Base-by-base conservation (phyloP, 2,888 invertebrate species). In the Caprella mutica region DNA sequence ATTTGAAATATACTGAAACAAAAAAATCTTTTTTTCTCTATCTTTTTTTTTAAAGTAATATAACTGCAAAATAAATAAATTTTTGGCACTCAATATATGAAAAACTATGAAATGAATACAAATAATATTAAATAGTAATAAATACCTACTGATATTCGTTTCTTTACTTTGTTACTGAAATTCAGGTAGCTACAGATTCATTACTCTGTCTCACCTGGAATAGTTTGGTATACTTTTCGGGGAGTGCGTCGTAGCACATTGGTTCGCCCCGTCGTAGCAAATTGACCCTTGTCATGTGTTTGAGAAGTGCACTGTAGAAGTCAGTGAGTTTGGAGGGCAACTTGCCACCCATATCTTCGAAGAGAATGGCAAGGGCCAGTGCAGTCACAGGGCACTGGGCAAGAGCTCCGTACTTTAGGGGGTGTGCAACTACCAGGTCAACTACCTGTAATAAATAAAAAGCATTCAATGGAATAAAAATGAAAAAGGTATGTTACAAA, bases 321-420 rank as follows among this genome's bases (percentile, higher is more conserved):
- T 75, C 74, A 2, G 73, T 70, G 21, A 65, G 56, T 39, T 74
- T 72, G 1, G 70, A 69, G 3, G 74, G 74, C 27, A 75, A 66
- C 53, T 70, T 70, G 29, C 73, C 72, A 6, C 70, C 69, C 24
- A 70, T 70, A 54, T 75, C 75, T 67, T 78, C 77, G 66, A 76
- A 78, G 23, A 77, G 72, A 14, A 76, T 72, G 61, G 77, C 77
- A 23, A 78, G 69, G 65, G 77, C 74, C 35, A 78, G 69, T 71
- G 78, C 77, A 44, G 78, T 77, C 0, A 77, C 71, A 3, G 78
- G 78, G 65, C 77, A 76, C 63, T 76, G 74, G 1, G 76, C 76
- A 30, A 77, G 71, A 6, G 72, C 70, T 63, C 74, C 56, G 35
- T 64, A 64, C 29, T 64, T 64, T n/a, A 58, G 56, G 24, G 48